phyloP scores from a whole-genome alignment of 2,888 invertebrate species.

The Ceratothoa steindachneri region DNA sequence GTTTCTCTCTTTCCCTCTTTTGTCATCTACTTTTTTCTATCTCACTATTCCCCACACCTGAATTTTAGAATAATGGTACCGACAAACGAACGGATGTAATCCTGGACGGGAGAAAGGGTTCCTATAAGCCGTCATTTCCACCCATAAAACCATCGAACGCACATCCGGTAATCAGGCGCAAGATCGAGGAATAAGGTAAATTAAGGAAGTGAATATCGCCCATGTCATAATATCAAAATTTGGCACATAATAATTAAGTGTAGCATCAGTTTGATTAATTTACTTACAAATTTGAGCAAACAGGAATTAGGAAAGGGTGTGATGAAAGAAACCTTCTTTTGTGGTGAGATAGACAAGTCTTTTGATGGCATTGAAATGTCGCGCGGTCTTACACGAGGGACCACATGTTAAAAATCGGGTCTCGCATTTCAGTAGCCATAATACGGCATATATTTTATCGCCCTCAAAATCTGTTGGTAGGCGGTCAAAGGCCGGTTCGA shows the following conservation, averaged over 20 bases:
- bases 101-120: neutral
- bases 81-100: neutral
- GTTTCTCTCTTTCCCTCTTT: no score
- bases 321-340: no score
- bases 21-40: no score
- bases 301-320: no score
- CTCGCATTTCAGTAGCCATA: neutral
- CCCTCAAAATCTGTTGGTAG: neutral
- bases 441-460: neutral
- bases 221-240: no score
- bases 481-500: neutral
- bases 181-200: neutral
- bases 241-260: no score
- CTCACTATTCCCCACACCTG: no score
- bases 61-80: neutral
- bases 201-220: neutral
- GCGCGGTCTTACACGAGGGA: no score
- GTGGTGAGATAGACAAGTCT: no score
- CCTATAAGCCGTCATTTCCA: neutral
- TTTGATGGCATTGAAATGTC: no score
- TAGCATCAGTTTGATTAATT: no score
- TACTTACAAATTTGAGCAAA: no score
- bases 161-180: slow-evolving; percentile 1
- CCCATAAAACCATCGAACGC: slow-evolving; percentile 9
- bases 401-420: neutral